Percentiles rank a stretch among this genome's conserved stretches.
Evolutionary conservation across 2,888 invertebrate species (phyloP).

Genomic region (Drosophila putrida): DNA sequence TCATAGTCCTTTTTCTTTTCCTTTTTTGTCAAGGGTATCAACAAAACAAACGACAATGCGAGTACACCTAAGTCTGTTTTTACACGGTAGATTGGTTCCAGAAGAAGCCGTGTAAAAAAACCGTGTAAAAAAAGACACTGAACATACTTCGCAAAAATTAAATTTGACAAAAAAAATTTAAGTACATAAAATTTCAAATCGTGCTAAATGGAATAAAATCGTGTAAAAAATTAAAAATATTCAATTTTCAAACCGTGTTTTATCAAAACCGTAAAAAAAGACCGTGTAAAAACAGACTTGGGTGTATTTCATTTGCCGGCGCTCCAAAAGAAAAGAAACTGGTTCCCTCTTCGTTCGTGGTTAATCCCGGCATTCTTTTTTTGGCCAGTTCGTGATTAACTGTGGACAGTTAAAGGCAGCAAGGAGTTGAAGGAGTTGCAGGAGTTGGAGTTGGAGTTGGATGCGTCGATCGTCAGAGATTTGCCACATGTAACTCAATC

Average conservation of each 20-base stretch:
- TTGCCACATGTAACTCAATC: conserved; percentile 79
- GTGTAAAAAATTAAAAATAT: no score
- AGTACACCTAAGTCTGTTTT: no score
- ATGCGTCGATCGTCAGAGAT: conserved; percentile 62
- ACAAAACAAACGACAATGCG: conserved; percentile 27
- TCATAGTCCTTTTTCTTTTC: conserved; percentile 1
- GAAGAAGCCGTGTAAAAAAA: no score
- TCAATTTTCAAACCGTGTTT: no score
- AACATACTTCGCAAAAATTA: no score
- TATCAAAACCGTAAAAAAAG: no score
- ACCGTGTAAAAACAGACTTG: no score
- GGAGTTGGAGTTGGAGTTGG: conserved; percentile 3
- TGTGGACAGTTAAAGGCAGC: conserved; percentile 68
- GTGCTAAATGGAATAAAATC: no score
- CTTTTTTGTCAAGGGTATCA: conserved; percentile 34
- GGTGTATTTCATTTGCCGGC: conserved; percentile 33
- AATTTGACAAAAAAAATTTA: no score
- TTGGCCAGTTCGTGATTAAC: conserved; percentile 73
- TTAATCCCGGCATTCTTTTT: conserved; percentile 76
- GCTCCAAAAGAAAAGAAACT: conserved; percentile 46
- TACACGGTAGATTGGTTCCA: no score
- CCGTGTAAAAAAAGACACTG: no score
- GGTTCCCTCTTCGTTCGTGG: conserved; percentile 39
- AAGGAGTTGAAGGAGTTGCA: conserved; percentile 2
- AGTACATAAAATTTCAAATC: no score